Base-by-base conservation (phyloP, 2,113 vertebrate species). In the Tympanuchus pallidicinctus region DNA sequence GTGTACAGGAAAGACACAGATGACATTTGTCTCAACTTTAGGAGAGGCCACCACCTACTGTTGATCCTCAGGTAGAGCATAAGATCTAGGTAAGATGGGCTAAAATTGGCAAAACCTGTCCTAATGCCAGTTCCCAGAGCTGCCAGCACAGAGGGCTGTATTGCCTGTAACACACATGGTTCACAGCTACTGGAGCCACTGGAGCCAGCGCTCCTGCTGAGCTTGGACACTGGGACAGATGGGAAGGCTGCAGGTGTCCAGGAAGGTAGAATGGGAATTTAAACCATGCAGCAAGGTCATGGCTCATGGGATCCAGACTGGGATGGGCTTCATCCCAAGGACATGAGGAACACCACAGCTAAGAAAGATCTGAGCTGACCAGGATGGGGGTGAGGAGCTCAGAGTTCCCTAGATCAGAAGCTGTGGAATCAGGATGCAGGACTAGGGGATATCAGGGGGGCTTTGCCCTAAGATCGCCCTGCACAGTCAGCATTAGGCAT, bases 181-280 rank as follows among this genome's bases (percentile, higher is more conserved):
- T 28, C 0, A 0, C 15, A 16, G 17, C 69, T 60, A 32, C 19
- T 57, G 11, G 8, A 28, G 43, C 38, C 48, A 17, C 42, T 74
- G 43, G 42, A 43, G 38, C 47, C 79, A 92, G 67, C 10, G 1
- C 56, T 94, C 76, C 36, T 74, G 8, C 6, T 67, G 30, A 38
- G 42, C 25, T 67, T 57, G 69, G 86, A 52, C 59, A 81, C 16
- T 19, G 34, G 54, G 54, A 92, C 93, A 95, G 93, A 88, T 9
- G 42, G 86, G 19, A 86, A 78, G 38, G 38, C 93, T 90, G 90
- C 61, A 88, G 82, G 93, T 86, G 76, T 89, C 69, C 92, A 77
- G 88, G 79, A 94, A 93, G 76, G 38, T 42, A 91, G 36, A 47
- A 80, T 10, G 45, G 25, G 69, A 88, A 90, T 60, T 74, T 38